Evolutionary conservation across 1,140 invertebrate genomes (phyloP), one percentile per base, ranked within the genome.

Genomic region (Dolichoris vasculosae): DNA sequence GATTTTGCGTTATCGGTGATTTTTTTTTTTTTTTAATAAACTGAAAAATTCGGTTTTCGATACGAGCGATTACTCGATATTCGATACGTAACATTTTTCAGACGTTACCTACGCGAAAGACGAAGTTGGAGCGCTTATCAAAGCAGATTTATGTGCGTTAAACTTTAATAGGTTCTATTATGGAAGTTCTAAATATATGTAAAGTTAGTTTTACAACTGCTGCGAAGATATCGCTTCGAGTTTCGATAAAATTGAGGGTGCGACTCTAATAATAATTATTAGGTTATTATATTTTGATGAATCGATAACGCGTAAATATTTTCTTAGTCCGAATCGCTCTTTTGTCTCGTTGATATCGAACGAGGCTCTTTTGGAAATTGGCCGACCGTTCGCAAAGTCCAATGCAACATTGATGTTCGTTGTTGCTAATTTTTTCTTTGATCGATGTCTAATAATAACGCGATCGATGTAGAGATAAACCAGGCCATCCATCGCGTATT

Each of bases 121-220:
- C 11, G 69, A 43, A 73, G 69, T 40, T 20, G 23, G 64, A 38
- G 32, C 15, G 38, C 35, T 73, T 73, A 73, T 73, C 38, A 23
- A 11, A 1, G 3, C 23, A n/a, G 69, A 73, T 73, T 73, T 73
- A 43, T 73, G 20, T 17, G 9, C 38, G 38, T 73, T 26, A 43
- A 73, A 73, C 69, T 73, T 73, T 73, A 73, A 43, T 73, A 73
- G 69, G 3, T 73, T 73, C 69, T n/a, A 73, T 73, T 73, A 73
- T 43, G 69, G 38, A 73, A 43, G 69, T 73, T 73, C 69, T 73
- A 43, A 73, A 73, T 73, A n/a, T 43, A 73, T 73, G 69, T 23
- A 43, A 73, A 73, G 38, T 43, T 40, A 43, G 38, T 73, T 73
- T 73, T 40, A 73, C 38, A 73, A 43, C 38, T 26, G 69, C 38